Base-by-base conservation (phyloP, 2,113 vertebrate genomes). In the Herpetotheres cachinnans region DNA sequence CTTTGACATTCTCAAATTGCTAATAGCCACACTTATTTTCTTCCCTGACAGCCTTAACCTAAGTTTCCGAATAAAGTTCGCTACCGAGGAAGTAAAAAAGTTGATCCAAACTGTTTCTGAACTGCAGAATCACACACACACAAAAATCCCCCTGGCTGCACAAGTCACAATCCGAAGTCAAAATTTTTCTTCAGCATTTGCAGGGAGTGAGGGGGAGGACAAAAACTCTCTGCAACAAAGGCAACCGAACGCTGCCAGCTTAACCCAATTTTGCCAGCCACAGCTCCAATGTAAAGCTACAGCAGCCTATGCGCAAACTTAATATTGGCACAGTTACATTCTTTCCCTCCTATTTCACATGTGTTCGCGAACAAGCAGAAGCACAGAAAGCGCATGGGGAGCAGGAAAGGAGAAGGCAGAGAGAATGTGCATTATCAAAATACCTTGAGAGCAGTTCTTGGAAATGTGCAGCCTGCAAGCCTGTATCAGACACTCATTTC, bases 381-480 rank as follows among this genome's bases (percentile, higher is more conserved):
- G 71, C 88, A 77, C 52, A 96, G 54, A 77, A 82, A 93, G 72
- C 13, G 3, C 72, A 72, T 6, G 90, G 70, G 90, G 88, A 93
- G 89, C 96, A 96, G 93, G 95, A 95, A 97, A 65, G 92, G 95
- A 96, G 96, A 95, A 96, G 87, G 92, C 92, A 89, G 83, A 91
- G 85, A 97, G 89, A 97, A 97, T 95, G 79, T 95, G 93, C 92
- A 91, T 97, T 97, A 97, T 92, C 97, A 96, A 97, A 97, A 97
- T 97, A 97, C 96, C 96, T 97, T 97, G 93, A 97, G 94, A 97
- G 94, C 50, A 18, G 88, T 97, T 97, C 96, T 97, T 97, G 96
- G 96, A 97, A 97, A 95, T 87, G 91, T 79, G 94, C 97, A 97
- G 97, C 84, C 94, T 96, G 97, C 85, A 73, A 96, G 93, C 73